A percentile compares a stretch with the other conserved stretches of the same genome.
Evolutionary conservation across 2,797 vertebrate genomes (phyloP).

Genomic region (Manis crassicaudata): DNA sequence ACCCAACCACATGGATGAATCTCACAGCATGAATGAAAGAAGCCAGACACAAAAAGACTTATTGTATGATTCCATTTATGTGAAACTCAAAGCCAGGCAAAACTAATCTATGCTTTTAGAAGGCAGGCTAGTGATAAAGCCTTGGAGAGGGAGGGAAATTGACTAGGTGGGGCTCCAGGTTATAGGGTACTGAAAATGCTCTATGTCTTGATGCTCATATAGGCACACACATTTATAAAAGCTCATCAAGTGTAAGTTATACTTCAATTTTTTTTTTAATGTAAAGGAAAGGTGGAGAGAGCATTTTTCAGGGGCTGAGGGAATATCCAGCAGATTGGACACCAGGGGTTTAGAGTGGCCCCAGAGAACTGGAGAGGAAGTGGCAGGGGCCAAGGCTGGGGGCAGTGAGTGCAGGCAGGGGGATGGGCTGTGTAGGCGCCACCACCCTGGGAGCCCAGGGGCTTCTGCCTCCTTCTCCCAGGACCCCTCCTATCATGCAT

Average conservation of each 20-base stretch:
- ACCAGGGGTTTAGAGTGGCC: too few relatives aligned
- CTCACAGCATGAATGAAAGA: background rate
- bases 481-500: background rate
- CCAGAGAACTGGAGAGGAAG: background rate
- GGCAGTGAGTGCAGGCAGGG: fast-evolving
- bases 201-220: background rate
- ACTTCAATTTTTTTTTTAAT: background rate
- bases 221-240: background rate
- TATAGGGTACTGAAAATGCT: background rate
- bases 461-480: background rate
- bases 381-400: background rate
- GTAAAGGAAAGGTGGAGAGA: background rate
- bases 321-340: background rate
- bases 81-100: background rate
- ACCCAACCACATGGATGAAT: fast-evolving
- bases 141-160: background rate
- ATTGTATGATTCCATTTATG: background rate
- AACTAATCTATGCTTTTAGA: background rate
- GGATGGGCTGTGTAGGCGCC: background rate
- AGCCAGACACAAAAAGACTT: background rate
- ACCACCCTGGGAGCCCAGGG: background rate
- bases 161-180: background rate
- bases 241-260: fast-evolving
- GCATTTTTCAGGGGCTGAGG: background rate
- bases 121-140: background rate